A percentile compares a stretch with the other conserved stretches of the same genome.
These are phyloP conservation scores for Rhagoletis zephyria DNA, from an alignment of 1,140 invertebrate species.

Conservation along the genomic window DNA sequence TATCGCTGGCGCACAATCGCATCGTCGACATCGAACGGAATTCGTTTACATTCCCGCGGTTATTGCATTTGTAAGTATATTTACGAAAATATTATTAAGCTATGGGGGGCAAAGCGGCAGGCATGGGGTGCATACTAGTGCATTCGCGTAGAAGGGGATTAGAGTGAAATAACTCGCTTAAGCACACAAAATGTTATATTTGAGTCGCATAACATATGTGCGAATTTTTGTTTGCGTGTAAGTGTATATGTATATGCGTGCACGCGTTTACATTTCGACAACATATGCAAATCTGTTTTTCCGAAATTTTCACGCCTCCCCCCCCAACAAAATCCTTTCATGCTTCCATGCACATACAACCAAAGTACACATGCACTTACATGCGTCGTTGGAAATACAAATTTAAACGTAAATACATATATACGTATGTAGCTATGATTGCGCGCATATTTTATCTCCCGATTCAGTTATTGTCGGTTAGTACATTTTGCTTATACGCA, in stretches of 20 bases:
- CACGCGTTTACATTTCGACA: background rate
- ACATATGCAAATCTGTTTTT: background rate
- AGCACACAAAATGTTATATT: background rate
- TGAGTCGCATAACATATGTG: background rate
- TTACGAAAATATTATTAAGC: background rate
- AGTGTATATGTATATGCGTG: background rate
- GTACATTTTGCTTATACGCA: no score
- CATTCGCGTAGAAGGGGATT: background rate
- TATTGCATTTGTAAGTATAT: constrained; percentile 70
- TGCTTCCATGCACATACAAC: background rate
- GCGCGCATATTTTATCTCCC: background rate
- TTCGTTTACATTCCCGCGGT: constrained; percentile 66
- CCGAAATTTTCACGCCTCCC: background rate
- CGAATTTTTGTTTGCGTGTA: background rate
- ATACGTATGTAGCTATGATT: background rate
- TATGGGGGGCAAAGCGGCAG: background rate
- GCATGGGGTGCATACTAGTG: no score
- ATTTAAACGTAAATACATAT: background rate
- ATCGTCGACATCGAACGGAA: constrained; percentile 65
- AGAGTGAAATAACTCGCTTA: constrained; percentile 9
- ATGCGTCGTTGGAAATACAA: no score
- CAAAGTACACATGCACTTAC: background rate
- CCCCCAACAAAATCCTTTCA: background rate
- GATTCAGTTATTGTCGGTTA: no score
- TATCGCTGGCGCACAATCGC: constrained; percentile 72